phyloP scores from a whole-genome alignment of 2,113 vertebrate species.

The Apteryx owenii region DNA sequence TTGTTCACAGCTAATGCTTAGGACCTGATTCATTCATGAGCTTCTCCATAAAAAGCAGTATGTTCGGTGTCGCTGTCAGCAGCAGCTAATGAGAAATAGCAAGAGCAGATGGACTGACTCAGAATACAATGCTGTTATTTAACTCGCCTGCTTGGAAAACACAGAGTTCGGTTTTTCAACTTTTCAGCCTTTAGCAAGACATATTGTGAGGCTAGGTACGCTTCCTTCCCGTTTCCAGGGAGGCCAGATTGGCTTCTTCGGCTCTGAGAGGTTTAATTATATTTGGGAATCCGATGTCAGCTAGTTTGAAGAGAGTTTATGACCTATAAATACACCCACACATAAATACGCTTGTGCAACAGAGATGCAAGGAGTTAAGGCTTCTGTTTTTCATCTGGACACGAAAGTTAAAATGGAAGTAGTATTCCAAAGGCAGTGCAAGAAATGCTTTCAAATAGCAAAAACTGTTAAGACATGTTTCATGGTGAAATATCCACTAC shows the following conservation, averaged over 20 bases:
- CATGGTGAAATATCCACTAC: neutral
- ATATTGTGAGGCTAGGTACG: neutral
- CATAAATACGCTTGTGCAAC: no score
- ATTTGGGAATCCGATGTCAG: neutral
- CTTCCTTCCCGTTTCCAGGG: neutral
- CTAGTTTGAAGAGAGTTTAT: neutral
- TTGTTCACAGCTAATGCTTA: conserved; percentile 19
- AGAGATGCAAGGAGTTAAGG: no score
- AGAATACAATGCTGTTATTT: neutral
- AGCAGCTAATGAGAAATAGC: neutral
- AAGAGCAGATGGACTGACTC: neutral
- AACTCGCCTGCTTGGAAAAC: fast-evolving
- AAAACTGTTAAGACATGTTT: neutral
- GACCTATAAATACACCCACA: neutral
- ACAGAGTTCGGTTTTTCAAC: fast-evolving
- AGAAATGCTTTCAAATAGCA: neutral
- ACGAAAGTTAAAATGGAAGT: no score
- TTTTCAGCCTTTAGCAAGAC: neutral
- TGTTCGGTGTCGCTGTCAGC: neutral
- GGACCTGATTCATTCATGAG: neutral
- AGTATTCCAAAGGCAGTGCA: fast-evolving
- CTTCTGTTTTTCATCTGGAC: no score
- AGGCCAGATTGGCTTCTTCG: fast-evolving
- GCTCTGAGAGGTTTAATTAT: neutral
- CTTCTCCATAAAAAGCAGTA: neutral